A percentile compares a stretch with the other conserved stretches of the same genome.
phyloP scores from a whole-genome alignment of 2,797 vertebrate genomes.

The Sarcoramphus papa region DNA sequence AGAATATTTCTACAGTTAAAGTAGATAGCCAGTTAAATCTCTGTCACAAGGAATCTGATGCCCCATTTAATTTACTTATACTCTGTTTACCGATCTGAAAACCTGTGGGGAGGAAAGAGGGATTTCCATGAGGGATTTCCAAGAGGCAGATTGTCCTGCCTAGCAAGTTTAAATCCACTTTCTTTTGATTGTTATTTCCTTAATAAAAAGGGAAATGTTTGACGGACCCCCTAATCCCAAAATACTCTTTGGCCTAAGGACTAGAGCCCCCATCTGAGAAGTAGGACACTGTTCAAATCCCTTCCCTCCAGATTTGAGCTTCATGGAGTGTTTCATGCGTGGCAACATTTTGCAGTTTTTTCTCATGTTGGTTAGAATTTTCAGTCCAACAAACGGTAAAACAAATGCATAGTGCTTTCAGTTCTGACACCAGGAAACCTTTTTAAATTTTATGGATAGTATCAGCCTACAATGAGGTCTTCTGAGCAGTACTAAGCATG shows the following conservation, averaged over 20 bases:
- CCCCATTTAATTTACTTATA: background rate
- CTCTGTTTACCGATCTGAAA: background rate
- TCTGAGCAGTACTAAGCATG: background rate
- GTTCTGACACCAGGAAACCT: background rate
- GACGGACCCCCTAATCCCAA: background rate
- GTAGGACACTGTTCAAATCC: background rate
- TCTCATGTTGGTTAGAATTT: background rate
- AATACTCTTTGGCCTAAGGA: background rate
- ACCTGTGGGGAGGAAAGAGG: background rate
- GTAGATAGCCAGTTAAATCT: background rate
- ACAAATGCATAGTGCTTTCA: background rate
- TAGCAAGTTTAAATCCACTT: background rate
- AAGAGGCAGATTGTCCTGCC: background rate
- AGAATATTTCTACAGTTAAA: background rate
- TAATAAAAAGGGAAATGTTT: background rate
- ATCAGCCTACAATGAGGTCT: background rate
- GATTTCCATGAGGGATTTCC: background rate
- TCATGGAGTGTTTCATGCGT: background rate
- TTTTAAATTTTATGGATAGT: background rate
- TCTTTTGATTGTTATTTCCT: background rate
- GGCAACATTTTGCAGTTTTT: background rate
- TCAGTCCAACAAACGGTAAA: background rate
- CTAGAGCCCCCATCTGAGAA: background rate
- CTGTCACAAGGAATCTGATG: background rate
- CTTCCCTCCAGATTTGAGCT: background rate